phyloP scores from a whole-genome alignment of 1,140 invertebrate genomes.

The Drosophila punjabiensis region DNA sequence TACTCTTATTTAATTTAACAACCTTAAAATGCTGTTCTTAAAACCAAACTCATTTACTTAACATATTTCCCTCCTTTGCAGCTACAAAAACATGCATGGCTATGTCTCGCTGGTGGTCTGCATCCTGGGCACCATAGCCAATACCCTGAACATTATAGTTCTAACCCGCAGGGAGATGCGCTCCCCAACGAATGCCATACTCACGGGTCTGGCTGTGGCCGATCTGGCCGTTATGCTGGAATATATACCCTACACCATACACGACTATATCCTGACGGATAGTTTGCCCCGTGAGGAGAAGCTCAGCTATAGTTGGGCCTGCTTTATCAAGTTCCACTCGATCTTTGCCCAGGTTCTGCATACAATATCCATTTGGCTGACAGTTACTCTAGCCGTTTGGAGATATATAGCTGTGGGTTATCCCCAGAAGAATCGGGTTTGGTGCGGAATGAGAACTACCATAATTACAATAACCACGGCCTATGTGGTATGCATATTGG shows the following conservation, averaged over 20 bases:
- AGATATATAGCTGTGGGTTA: conserved; percentile 94
- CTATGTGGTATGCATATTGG: conserved; percentile 92
- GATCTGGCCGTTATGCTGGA: conserved; percentile 97
- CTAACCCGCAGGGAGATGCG: conserved; percentile 95
- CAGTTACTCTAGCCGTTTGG: conserved; percentile 96
- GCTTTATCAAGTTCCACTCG: conserved; percentile 93
- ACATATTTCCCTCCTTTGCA: conserved; percentile 9
- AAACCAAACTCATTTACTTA: neutral
- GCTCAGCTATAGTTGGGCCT: conserved; percentile 91
- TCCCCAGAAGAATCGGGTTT: conserved; percentile 91
- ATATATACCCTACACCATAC: conserved; percentile 95
- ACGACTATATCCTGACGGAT: conserved; percentile 89
- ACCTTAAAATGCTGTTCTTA: accelerated
- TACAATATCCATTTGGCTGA: conserved; percentile 96
- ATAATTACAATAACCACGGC: conserved; percentile 91
- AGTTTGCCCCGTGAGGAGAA: conserved; percentile 70
- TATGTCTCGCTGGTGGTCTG: conserved; percentile 89
- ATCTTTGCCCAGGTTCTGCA: conserved; percentile 94
- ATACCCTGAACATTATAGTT: conserved; percentile 96
- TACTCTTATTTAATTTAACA: neutral
- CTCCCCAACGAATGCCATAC: conserved; percentile 93
- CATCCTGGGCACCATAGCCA: conserved; percentile 96
- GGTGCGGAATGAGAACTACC: conserved; percentile 91
- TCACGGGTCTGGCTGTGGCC: conserved; percentile 95
- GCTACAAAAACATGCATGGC: conserved; percentile 76